These are phyloP conservation scores for Drosophila quadrilineata DNA, from an alignment of 1,140 invertebrate genomes.

Conservation along the genomic window DNA sequence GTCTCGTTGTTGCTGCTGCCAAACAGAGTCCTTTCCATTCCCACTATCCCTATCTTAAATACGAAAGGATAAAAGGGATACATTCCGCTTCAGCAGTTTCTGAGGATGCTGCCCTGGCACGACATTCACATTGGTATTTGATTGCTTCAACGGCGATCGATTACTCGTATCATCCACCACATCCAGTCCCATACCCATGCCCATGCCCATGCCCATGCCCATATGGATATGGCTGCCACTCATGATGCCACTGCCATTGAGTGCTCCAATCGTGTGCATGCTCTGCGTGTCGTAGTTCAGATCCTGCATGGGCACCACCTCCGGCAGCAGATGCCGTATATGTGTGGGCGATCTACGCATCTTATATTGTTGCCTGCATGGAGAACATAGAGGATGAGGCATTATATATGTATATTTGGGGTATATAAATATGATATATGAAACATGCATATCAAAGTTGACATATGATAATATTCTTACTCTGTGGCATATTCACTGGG, in stretches of 20 bases:
- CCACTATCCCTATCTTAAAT: slow-evolving; percentile 53
- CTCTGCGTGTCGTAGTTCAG: slow-evolving; percentile 81
- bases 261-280: slow-evolving; percentile 59
- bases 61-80: slow-evolving; percentile 78
- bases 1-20: slow-evolving; percentile 45
- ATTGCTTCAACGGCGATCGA: slow-evolving; percentile 52
- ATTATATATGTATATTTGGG: background rate
- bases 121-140: no score
- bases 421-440: background rate
- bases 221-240: slow-evolving; percentile 67
- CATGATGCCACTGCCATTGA: slow-evolving; percentile 46
- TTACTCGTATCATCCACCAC: slow-evolving; percentile 46
- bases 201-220: slow-evolving; percentile 44
- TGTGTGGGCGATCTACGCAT: slow-evolving; percentile 88
- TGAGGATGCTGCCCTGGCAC: slow-evolving; percentile 34
- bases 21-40: no score
- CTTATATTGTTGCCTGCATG: slow-evolving; percentile 84
- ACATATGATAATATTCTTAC: slow-evolving; percentile 20
- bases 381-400: background rate
- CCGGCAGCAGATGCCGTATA: slow-evolving; percentile 87
- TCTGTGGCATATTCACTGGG: slow-evolving; percentile 23
- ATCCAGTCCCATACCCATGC: slow-evolving; percentile 42
- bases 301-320: slow-evolving; percentile 84
- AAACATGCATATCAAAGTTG: background rate
- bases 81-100: slow-evolving; percentile 74